Evolutionary conservation across 2,113 vertebrate species (phyloP).

Genomic region (Synchiropus splendidus): DNA sequence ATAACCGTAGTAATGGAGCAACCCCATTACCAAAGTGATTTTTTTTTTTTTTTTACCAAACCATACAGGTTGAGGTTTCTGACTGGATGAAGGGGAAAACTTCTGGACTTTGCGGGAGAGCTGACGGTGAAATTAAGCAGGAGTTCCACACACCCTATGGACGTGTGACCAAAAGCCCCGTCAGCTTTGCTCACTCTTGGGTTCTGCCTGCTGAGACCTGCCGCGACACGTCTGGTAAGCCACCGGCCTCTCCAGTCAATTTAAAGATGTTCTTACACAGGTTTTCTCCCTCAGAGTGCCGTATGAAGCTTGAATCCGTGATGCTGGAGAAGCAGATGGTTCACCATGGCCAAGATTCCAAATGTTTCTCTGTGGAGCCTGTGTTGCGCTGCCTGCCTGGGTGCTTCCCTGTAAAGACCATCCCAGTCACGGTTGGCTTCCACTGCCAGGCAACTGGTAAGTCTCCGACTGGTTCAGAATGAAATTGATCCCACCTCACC

Average conservation of each 20-base stretch:
- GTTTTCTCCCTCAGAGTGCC: slow-evolving; percentile 51
- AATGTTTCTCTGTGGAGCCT: slow-evolving; percentile 66
- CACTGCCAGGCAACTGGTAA: slow-evolving; percentile 63
- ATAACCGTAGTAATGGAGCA: no score
- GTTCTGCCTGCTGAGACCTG: slow-evolving; percentile 64
- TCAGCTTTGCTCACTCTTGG: slow-evolving; percentile 72
- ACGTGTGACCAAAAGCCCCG: slow-evolving; percentile 48
- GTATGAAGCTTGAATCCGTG: slow-evolving; percentile 55
- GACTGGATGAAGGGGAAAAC: slow-evolving; percentile 75
- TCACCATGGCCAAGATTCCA: slow-evolving; percentile 43
- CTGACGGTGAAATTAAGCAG: slow-evolving; percentile 63
- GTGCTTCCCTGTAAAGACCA: slow-evolving; percentile 48
- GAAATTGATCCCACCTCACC: neutral
- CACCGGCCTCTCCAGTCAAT: neutral
- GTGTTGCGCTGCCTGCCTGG: slow-evolving; percentile 62
- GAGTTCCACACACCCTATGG: slow-evolving; percentile 66
- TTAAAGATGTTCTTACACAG: no score
- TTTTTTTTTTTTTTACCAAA: slow-evolving; percentile 1
- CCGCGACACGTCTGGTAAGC: slow-evolving; percentile 39
- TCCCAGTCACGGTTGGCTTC: slow-evolving; percentile 53
- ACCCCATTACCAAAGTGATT: no score
- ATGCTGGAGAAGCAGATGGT: slow-evolving; percentile 51
- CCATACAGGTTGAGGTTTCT: slow-evolving; percentile 59
- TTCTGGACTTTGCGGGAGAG: slow-evolving; percentile 73
- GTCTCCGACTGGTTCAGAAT: slow-evolving; percentile 3